Evolutionary conservation across 2,797 vertebrate genomes (phyloP).

Genomic region (Leuciscus waleckii): DNA sequence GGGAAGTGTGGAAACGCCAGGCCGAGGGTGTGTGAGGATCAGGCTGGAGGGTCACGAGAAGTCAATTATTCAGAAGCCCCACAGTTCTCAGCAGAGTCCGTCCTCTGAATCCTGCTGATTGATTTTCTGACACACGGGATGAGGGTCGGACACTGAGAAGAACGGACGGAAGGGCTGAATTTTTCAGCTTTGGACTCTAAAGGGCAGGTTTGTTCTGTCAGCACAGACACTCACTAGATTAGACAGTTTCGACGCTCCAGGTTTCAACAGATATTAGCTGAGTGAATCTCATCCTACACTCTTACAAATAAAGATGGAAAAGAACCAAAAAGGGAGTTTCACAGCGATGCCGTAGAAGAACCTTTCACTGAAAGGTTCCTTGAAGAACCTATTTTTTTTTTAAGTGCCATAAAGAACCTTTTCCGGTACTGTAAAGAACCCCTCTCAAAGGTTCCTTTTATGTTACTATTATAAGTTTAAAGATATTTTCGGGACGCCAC

Average conservation of each 20-base stretch:
- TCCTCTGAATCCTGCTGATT: constrained; percentile 82
- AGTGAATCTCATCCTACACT: neutral
- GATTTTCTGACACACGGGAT: constrained; percentile 92
- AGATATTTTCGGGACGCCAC: too few relatives aligned
- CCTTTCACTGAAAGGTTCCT: too few relatives aligned
- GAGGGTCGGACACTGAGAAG: constrained; percentile 52
- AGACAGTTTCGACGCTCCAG: neutral
- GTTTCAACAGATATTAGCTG: neutral
- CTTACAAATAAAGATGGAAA: too few relatives aligned
- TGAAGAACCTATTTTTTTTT: too few relatives aligned
- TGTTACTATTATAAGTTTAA: too few relatives aligned
- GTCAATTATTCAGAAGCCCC: constrained; percentile 75
- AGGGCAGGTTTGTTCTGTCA: neutral
- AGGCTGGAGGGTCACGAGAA: constrained; percentile 22
- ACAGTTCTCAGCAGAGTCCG: constrained; percentile 65
- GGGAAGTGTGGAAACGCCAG: neutral
- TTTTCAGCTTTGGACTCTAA: neutral
- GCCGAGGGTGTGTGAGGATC: constrained; percentile 24
- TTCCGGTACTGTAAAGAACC: too few relatives aligned
- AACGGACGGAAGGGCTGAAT: neutral
- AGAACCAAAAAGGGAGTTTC: too few relatives aligned
- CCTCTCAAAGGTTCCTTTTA: too few relatives aligned
- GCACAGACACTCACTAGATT: neutral
- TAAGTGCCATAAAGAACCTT: too few relatives aligned
- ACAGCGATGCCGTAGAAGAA: too few relatives aligned